These are phyloP conservation scores for Macrocentrus cingulum DNA, from an alignment of 1,140 invertebrate genomes.

Conservation along the genomic window DNA sequence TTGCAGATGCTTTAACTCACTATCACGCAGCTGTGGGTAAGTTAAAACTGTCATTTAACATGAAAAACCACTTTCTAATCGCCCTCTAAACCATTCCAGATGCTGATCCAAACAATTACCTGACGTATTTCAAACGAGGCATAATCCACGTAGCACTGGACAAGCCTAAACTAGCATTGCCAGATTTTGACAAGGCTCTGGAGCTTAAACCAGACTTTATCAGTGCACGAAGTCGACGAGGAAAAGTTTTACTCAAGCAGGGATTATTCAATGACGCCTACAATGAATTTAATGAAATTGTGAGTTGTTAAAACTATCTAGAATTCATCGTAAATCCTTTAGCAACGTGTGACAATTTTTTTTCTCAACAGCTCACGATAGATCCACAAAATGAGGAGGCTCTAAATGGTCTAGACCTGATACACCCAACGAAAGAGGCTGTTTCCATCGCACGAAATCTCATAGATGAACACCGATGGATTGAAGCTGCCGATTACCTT, in stretches of 20 bases:
- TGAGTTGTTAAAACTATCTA: conserved; percentile 71
- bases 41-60: conserved; percentile 36
- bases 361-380: conserved; percentile 64
- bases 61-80: background rate
- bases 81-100: conserved; percentile 65
- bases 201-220: conserved; percentile 94
- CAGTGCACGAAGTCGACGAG: conserved; percentile 84
- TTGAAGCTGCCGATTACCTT: conserved; percentile 71
- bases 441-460: conserved; percentile 70
- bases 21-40: conserved; percentile 97
- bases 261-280: conserved; percentile 81
- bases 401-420: conserved; percentile 64
- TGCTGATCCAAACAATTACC: conserved; percentile 93
- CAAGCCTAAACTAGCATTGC: conserved; percentile 91
- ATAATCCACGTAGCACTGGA: conserved; percentile 96
- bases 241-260: conserved; percentile 85
- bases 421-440: conserved; percentile 68
- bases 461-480: conserved; percentile 67
- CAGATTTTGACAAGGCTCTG: conserved; percentile 90
- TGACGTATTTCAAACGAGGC: conserved; percentile 92
- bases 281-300: conserved; percentile 81
- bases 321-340: background rate
- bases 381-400: conserved; percentile 83
- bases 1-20: conserved; percentile 94
- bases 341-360: conserved; percentile 3